Conservation (phyloP, 64 coral and sea anemone species). For the Stylophora pistillata region DNA sequence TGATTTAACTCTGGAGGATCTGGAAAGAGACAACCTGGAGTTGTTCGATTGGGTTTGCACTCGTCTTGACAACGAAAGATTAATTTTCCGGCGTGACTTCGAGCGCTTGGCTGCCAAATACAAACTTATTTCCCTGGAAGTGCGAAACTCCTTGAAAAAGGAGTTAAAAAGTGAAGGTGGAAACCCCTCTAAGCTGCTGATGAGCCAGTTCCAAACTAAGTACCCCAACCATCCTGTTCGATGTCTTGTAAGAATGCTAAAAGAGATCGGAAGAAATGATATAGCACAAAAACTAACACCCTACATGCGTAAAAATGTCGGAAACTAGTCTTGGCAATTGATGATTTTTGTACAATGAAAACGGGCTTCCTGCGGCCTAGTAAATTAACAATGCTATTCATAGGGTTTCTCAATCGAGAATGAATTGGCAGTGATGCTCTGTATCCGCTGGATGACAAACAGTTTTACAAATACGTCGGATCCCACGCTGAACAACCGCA, state of each 20-base stretch:
- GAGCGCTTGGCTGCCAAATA: slow-evolving; percentile 8
- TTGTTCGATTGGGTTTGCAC: slow-evolving; percentile 3
- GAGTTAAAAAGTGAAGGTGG: neutral
- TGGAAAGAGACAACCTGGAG: neutral
- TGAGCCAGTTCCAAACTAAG: neutral
- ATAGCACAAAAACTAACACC: neutral
- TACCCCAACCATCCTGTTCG: neutral
- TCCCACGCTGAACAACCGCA: too few species aligned
- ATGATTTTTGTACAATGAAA: too few species aligned
- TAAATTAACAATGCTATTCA: too few species aligned
- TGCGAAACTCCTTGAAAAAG: neutral
- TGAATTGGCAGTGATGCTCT: too few species aligned
- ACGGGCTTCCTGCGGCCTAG: too few species aligned
- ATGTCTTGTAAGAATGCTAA: neutral
- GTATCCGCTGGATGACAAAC: too few species aligned
- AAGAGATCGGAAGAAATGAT: slow-evolving; percentile 25
- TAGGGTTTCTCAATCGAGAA: too few species aligned
- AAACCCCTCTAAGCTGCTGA: slow-evolving; percentile 9
- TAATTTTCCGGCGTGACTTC: neutral
- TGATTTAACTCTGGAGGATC: neutral
- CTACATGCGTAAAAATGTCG: neutral
- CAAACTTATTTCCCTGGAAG: neutral
- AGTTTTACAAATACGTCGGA: too few species aligned
- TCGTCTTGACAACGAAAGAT: neutral
- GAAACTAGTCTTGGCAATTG: too few species aligned